Evolutionary conservation across 2,113 vertebrate species (phyloP).

Genomic region (Entomyzon cyanotis): DNA sequence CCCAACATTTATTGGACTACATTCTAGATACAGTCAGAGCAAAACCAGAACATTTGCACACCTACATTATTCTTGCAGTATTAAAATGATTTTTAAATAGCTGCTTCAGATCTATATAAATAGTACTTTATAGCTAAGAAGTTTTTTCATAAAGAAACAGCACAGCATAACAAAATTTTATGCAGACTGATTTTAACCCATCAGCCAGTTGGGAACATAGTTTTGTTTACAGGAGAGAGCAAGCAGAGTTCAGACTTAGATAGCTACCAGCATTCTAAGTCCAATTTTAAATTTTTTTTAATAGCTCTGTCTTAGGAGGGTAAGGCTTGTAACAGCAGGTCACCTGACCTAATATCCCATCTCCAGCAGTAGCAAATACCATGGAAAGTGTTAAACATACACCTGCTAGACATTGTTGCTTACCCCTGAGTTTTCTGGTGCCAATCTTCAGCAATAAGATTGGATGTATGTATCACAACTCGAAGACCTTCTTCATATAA

Average conservation of each 20-base stretch:
- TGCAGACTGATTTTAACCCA: neutral
- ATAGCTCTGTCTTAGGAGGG: neutral
- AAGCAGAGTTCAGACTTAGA: neutral
- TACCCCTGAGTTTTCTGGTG: conserved; percentile 98
- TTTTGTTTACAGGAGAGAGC: neutral
- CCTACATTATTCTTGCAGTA: neutral
- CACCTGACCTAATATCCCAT: neutral
- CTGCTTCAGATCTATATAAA: neutral
- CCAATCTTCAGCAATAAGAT: conserved; percentile 95
- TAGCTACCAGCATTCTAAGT: neutral
- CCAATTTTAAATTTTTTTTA: neutral
- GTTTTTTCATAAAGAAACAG: neutral
- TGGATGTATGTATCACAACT: conserved; percentile 93
- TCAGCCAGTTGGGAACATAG: neutral
- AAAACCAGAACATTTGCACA: neutral
- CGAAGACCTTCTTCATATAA: conserved; percentile 94
- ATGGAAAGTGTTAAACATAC: neutral
- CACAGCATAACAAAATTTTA: neutral
- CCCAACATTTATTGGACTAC: neutral
- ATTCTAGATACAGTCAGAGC: neutral
- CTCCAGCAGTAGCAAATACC: neutral
- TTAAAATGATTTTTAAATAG: neutral
- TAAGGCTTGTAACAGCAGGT: neutral
- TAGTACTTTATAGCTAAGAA: neutral
- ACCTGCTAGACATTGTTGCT: neutral